Base-by-base conservation (phyloP, 2,797 vertebrate genomes). In the Chelon auratus region DNA sequence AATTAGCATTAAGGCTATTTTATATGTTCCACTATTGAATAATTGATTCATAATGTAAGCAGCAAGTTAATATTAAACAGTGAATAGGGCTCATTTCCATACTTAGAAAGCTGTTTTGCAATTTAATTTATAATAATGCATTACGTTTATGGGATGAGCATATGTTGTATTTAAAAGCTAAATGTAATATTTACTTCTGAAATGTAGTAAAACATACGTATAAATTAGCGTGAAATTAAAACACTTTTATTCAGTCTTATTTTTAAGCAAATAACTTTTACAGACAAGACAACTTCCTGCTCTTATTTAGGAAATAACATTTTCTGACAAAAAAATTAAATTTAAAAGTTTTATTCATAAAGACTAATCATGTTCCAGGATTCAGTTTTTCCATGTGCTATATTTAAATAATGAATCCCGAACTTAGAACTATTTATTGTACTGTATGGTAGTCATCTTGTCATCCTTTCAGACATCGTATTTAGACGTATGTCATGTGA, bases 401-500 rank as follows among this genome's bases (percentile, higher is more conserved):
- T 3, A 26, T 75, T 9, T 18, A 30, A 73, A 7, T n/a, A 20
- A 43, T 75, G 3, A 42, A 45, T 75, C 15, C 24, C 48, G 8
- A 12, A 65, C 15, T 4, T 14, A 24, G 36, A 39, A 9, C 12
- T n/a, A 1, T 8, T 7, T 15, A 17, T 13, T 62, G 9, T 8
- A 2, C 24, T 43, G n/a, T 4, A 2, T 0, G 20, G 64, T 0
- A 15, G 48, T 37, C 33, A 4, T 50, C 13, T 42, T 56, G 62
- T 39, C 52, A 55, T 11, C 22, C 39, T 58, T 62, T 75, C 36
- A 60, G 53, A 61, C 54, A 52, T 75, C 22, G 26, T 22, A 61
- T 68, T 76, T 52, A 73, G 63, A 26, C 24, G 51, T 47, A 4
- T 67, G n/a, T 63, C 51, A 56, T 57, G 60, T 13, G 51, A 63